These are phyloP conservation scores for Nasonovia ribisnigri DNA, from an alignment of 2,888 invertebrate species.

Conservation along the genomic window DNA sequence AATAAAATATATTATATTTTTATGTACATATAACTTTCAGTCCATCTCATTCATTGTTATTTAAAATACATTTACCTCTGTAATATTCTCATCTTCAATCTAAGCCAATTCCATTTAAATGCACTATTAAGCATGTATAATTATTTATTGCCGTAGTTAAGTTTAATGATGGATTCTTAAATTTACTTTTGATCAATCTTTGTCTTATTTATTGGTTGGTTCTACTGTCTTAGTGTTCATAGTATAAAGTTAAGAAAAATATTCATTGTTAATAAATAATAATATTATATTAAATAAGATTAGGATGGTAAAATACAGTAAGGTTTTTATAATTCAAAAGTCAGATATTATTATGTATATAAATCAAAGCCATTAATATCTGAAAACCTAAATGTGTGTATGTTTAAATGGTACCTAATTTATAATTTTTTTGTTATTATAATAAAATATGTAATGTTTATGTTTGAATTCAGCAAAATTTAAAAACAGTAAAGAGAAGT, in stretches of 20 bases:
- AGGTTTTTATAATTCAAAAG: background rate
- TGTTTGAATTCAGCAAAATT: background rate
- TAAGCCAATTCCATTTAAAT: background rate
- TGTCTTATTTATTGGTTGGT: background rate
- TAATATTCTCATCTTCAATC: background rate
- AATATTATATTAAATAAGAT: background rate
- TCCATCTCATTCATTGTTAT: background rate
- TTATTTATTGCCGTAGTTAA: background rate
- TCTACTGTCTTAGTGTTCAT: background rate
- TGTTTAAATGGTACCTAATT: background rate
- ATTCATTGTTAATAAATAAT: background rate
- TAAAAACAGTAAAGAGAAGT: background rate
- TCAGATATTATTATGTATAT: background rate
- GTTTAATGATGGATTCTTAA: background rate
- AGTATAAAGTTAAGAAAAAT: background rate
- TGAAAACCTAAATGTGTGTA: background rate
- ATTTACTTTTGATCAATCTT: background rate
- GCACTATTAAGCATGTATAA: background rate
- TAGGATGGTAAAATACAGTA: background rate
- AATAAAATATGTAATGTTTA: background rate
- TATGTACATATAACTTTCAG: background rate
- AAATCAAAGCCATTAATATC: background rate
- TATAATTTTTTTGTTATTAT: background rate
- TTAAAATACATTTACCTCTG: background rate
- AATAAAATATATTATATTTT: conserved; percentile 33